Evolutionary conservation across 92 coral and sea anemone genomes (phyloP), one percentile per base, ranked within the genome.

Genomic region (Siderastrea radians): DNA sequence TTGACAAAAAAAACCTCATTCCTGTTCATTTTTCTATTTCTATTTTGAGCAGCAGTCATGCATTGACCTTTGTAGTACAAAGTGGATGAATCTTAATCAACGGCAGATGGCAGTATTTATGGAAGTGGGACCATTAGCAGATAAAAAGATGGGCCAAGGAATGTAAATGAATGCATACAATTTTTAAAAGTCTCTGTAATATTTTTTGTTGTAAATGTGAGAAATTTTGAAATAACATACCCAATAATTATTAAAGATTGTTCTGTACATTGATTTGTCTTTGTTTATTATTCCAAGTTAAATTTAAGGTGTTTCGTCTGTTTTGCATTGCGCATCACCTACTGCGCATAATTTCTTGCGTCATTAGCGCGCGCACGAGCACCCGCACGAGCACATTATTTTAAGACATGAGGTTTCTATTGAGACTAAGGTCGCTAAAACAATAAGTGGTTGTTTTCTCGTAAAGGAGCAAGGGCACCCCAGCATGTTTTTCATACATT

Each of bases 61-160:
- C 80, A 89, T 98, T 63, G 91, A 95, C 76, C 73, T 76, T 0
- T 98, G 99, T 54, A 88, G 93, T 52, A 89, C 94, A 80, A 98
- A 98, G 83, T 91, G 94, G 90, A 96, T 98, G 63, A 98, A 98
- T 74, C 90, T 98, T 51, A 98, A 98, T 77, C 99, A 98, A 76
- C 94, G 99, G 53, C 96, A 94, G 91, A 98, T 98, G 99, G 95
- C 99, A 63, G 99, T 95, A 8, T 98, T 98, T 74, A 98, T 98
- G 99, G 99, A 98, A 60, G 98, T 98, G 83, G 99, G 99, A 12
- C 99, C 99, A 68, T 82, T 96, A 91, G 98, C 99, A 77, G 98
- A 98, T 61, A 98, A 94, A 85, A 83, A 86, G 74, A 78, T 89
- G 59, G 93, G 96, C 70, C 78, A 82, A 47, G 78, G 86, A 55